These are phyloP conservation scores for Synanthedon tipuliformis DNA, from an alignment of 2,888 invertebrate genomes.

Conservation along the genomic window DNA sequence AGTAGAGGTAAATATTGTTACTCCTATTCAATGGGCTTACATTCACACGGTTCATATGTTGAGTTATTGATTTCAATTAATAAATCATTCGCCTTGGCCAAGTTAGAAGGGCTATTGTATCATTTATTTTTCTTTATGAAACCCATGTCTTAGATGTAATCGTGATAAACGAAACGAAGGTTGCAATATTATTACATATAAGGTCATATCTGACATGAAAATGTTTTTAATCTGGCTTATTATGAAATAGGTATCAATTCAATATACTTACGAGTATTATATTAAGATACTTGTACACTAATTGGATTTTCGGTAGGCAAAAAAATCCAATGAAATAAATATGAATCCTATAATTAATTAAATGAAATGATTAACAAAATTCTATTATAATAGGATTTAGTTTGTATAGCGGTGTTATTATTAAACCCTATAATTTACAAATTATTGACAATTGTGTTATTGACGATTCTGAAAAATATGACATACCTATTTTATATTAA, in stretches of 20 bases:
- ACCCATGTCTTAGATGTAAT: slow-evolving; percentile 4
- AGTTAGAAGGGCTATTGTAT: slow-evolving; percentile 29
- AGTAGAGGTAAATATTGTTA: not conserved
- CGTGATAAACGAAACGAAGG: slow-evolving; percentile 3
- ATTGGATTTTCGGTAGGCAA: not conserved
- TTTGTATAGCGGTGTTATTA: too few species aligned
- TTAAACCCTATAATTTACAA: too few species aligned
- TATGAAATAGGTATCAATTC: not conserved
- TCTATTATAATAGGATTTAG: too few species aligned
- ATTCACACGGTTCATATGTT: too few species aligned
- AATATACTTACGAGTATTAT: not conserved
- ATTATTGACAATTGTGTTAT: too few species aligned
- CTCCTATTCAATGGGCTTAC: too few species aligned
- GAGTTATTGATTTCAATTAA: slow-evolving; percentile 10
- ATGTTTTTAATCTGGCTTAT: slow-evolving; percentile 10
- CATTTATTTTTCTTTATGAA: not conserved
- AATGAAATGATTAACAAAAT: too few species aligned
- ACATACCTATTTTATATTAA: too few species aligned
- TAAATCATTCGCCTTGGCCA: slow-evolving; percentile 24
- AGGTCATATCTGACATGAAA: slow-evolving; percentile 17
- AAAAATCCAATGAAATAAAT: too few species aligned
- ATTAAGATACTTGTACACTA: not conserved
- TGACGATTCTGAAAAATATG: too few species aligned
- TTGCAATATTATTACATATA: slow-evolving; percentile 7
- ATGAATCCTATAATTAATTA: too few species aligned